phyloP scores from a whole-genome alignment of 2,113 vertebrate genomes.

The Helogale parvula region DNA sequence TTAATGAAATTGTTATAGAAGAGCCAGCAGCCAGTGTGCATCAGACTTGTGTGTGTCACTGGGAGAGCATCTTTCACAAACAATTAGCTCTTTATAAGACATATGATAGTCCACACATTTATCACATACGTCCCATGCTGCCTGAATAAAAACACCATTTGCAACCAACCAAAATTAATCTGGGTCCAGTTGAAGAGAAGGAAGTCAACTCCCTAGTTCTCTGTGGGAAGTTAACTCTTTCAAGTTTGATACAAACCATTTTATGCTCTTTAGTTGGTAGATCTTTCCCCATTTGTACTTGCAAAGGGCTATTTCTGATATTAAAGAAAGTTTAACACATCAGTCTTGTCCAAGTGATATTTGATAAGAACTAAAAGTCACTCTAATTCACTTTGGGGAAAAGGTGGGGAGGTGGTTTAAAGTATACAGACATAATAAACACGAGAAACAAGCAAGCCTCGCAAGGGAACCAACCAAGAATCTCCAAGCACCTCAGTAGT shows the following conservation, averaged over 20 bases:
- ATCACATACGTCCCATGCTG: neutral
- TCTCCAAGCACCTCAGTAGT: neutral
- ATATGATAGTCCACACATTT: neutral
- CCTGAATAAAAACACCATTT: slow-evolving; percentile 45
- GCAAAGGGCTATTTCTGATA: neutral
- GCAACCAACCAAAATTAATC: slow-evolving; percentile 18
- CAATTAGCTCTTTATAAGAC: slow-evolving; percentile 55
- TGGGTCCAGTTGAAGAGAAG: neutral
- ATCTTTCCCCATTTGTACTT: neutral
- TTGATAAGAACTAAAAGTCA: slow-evolving; percentile 6
- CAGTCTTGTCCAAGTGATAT: neutral
- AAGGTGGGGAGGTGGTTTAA: neutral
- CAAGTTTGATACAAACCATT: neutral
- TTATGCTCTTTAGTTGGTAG: neutral
- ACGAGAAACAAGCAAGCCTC: neutral
- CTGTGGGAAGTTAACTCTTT: slow-evolving; percentile 10
- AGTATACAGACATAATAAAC: neutral
- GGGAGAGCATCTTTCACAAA: slow-evolving; percentile 52
- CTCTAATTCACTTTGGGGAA: neutral
- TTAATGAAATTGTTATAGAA: slow-evolving; percentile 57
- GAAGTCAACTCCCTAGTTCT: neutral
- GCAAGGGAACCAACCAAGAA: neutral
- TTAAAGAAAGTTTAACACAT: neutral
- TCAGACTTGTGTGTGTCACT: neutral
- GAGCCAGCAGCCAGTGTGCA: neutral